Evolutionary conservation across 2,888 invertebrate species (phyloP), one percentile per base, ranked within the genome.

Genomic region (Reticulitermes lucifugus): DNA sequence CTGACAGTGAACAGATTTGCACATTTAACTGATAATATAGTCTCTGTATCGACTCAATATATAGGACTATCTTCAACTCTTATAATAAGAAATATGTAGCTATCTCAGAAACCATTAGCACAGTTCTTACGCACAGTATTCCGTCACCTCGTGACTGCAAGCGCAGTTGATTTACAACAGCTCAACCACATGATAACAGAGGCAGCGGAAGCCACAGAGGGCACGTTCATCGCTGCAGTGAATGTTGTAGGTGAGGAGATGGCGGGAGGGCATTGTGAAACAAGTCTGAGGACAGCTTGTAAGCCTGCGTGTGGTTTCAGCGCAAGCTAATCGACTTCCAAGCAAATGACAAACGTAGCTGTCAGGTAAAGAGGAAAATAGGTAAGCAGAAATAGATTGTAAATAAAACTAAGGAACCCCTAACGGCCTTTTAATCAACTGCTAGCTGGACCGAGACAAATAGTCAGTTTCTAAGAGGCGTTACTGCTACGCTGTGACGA

Each of bases 341-440:
- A 73, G 41, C 73, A 73, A 35, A 79, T 79, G 79, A 35, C 75
- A 41, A 22, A 25, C 75, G 29, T 14, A 35, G 43, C 43, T 22
- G 35, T 18, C 7, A 25, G 6, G 79, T 51, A 46, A 9, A 41
- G 14, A 35, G 21, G 41, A n/a, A 35, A 73, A 73, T 35, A 12
- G 18, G 35, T 41, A 35, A 35, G 71, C 6, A 9, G 25, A 71
- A 29, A 71, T 71, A 29, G 2, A 73, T 73, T 73, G 73, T 22
- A 73, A 35, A 73, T 73, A 41, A 73, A 73, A 73, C 73, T 41
- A 73, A 73, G 73, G 73, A 41, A 73, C 73, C 35, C 73, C 21
- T 73, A 73, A 73, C 41, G 73, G 41, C 71, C 9, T 35, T 71
- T 71, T 35, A 21, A 71, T 71, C 71, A 2, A n/a, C 71, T 14